A percentile compares a stretch with the other conserved stretches of the same genome.
Conservation (phyloP, 2,797 vertebrate species). For the Sitta carolinensis region DNA sequence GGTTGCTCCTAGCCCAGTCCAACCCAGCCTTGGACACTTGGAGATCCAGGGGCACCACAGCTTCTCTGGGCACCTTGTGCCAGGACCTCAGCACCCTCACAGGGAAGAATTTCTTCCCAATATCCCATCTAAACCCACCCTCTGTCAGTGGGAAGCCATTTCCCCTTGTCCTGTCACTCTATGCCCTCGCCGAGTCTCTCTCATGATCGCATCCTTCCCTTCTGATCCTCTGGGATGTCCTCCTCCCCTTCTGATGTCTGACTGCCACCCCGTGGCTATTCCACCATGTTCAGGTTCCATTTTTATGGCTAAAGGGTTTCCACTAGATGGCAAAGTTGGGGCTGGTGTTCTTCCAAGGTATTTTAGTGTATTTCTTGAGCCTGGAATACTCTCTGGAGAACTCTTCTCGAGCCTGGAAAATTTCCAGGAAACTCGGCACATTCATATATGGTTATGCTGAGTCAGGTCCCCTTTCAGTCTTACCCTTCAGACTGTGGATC, state of each 20-base stretch:
- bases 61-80: rapidly evolving
- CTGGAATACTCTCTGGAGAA: background rate
- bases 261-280: constrained; percentile 13
- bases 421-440: background rate
- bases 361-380: background rate
- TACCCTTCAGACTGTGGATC: background rate
- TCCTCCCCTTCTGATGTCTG: background rate
- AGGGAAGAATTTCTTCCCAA: background rate
- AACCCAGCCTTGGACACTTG: background rate
- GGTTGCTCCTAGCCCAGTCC: background rate
- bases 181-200: background rate
- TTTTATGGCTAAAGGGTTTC: background rate
- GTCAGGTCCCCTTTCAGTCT: background rate
- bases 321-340: background rate
- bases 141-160: background rate
- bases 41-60: background rate
- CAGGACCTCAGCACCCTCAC: background rate
- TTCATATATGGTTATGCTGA: background rate
- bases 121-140: background rate
- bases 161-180: background rate
- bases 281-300: background rate
- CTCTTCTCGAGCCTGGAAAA: background rate
- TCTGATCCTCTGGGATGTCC: background rate
- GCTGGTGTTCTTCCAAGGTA: background rate
- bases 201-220: background rate